A percentile compares a stretch with the other conserved stretches of the same genome.
Conservation (phyloP, 2,797 vertebrate species). For the Carcharodon carcharias region DNA sequence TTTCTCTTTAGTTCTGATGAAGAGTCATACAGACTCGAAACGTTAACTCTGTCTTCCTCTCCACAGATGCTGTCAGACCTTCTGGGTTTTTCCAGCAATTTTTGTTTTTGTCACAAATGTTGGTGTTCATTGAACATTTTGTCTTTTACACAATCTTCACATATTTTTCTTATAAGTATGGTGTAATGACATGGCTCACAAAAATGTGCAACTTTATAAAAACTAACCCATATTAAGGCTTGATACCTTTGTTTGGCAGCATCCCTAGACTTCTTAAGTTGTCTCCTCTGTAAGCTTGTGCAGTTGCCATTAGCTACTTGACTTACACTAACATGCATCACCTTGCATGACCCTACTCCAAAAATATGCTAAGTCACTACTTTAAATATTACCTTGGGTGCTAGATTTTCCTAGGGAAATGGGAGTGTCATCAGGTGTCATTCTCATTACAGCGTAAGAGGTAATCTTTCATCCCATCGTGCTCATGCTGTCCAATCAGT, state of each 20-base stretch:
- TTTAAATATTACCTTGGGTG: background rate
- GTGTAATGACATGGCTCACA: background rate
- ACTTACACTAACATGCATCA: background rate
- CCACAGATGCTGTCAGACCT: too few species aligned
- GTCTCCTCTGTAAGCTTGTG: background rate
- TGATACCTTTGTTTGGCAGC: background rate
- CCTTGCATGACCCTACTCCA: background rate
- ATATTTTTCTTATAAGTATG: background rate
- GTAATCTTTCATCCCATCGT: too few species aligned
- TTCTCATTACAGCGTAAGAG: too few species aligned
- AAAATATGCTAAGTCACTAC: background rate
- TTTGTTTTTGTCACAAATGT: background rate
- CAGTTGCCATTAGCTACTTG: background rate
- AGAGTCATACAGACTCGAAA: too few species aligned
- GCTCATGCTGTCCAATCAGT: too few species aligned
- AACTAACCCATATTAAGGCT: background rate
- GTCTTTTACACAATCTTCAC: background rate
- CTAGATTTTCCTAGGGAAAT: background rate
- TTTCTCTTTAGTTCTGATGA: too few species aligned
- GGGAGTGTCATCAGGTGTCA: too few species aligned
- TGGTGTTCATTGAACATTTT: background rate
- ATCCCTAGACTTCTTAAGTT: background rate
- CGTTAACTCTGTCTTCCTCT: too few species aligned
- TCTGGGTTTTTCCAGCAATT: too few species aligned
- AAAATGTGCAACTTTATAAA: background rate